phyloP scores from a whole-genome alignment of 2,113 vertebrate species.

The Pygoscelis antarcticus region DNA sequence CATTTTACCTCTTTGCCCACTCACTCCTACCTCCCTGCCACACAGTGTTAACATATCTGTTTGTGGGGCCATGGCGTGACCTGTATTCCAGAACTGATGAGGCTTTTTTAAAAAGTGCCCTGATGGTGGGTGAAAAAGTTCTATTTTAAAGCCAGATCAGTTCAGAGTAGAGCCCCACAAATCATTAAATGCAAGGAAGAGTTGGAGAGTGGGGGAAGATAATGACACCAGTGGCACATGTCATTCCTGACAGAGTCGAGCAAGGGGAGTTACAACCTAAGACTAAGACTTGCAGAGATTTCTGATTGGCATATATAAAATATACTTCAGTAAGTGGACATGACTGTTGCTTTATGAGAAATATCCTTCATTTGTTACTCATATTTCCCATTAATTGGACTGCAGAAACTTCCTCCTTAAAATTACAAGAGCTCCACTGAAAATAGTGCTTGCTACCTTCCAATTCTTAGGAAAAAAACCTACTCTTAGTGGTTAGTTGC shows the following conservation, averaged over 20 bases:
- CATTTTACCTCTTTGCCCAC: neutral
- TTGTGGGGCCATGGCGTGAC: accelerated
- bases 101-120: neutral
- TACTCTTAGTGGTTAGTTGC: neutral
- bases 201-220: neutral
- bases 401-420: neutral
- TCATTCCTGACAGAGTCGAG: neutral
- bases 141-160: neutral
- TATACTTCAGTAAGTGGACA: neutral
- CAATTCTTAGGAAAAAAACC: neutral
- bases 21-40: neutral
- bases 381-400: neutral
- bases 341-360: neutral
- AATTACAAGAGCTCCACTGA: neutral
- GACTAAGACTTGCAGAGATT: neutral
- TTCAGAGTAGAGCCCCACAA: neutral
- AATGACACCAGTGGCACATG: neutral
- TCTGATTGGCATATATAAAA: neutral
- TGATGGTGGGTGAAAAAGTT: neutral
- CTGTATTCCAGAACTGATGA: neutral
- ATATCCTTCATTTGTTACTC: neutral
- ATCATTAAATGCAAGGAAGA: neutral
- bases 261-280: neutral
- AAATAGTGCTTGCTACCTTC: neutral
- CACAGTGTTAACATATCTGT: neutral